phyloP scores from a whole-genome alignment of 2,888 invertebrate species.

The Mechanitis mazaeus region DNA sequence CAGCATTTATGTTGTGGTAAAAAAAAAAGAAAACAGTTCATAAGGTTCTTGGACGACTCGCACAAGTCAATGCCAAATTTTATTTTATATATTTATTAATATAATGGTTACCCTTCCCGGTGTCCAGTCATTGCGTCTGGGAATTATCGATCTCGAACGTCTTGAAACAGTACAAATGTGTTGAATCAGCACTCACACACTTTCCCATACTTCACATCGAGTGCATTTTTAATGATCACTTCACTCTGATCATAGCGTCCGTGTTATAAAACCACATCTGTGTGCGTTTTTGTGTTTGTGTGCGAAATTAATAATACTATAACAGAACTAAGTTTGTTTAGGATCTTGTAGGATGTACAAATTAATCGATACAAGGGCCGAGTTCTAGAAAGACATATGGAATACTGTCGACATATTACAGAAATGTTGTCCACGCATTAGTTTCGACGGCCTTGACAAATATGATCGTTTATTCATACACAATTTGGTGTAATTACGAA shows the following conservation, averaged over 20 bases:
- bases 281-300: neutral
- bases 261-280: neutral
- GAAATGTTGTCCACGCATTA: constrained; percentile 1
- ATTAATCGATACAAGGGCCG: constrained; percentile 1
- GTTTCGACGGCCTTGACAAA: constrained; percentile 5
- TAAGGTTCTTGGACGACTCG: too few species aligned
- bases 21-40: too few species aligned
- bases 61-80: neutral
- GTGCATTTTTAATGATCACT: constrained; percentile 61
- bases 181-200: constrained; percentile 49
- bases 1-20: too few species aligned
- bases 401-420: neutral
- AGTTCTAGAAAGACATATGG: neutral
- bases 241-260: constrained; percentile 16
- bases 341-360: neutral
- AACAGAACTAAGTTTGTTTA: neutral
- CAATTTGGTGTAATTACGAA: constrained; percentile 12
- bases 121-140: constrained; percentile 59
- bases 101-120: constrained; percentile 33
- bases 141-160: constrained; percentile 49
- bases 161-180: constrained; percentile 54
- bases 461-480: constrained; percentile 6
- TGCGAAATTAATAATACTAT: neutral
- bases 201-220: constrained; percentile 47
- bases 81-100: too few species aligned